Conservation (phyloP, 2,888 invertebrate genomes). For the Synanthedon tipuliformis region DNA sequence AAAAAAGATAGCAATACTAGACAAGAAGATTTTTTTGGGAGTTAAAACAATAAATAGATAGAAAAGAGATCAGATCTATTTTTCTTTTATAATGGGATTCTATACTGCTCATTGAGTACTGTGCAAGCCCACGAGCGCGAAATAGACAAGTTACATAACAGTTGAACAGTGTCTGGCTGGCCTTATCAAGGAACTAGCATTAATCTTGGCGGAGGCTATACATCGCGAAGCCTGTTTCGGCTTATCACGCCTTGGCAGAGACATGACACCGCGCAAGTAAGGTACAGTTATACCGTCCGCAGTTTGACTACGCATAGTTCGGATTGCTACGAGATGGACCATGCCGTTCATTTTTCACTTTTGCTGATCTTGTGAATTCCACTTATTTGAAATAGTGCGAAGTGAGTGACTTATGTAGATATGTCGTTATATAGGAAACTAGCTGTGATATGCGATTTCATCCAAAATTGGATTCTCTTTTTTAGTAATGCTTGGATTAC, state of each 20-base stretch:
- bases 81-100: not conserved
- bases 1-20: too few species aligned
- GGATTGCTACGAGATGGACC: not conserved
- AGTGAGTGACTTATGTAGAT: too few species aligned
- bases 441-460: too few species aligned
- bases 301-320: not conserved
- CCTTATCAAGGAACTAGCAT: constrained; percentile 5
- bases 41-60: too few species aligned
- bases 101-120: not conserved
- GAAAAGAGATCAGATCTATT: too few species aligned
- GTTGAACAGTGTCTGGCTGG: constrained; percentile 1
- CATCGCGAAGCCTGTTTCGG: constrained; percentile 12
- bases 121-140: constrained; percentile 1
- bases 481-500: too few species aligned
- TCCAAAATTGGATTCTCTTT: too few species aligned
- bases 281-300: constrained; percentile 19
- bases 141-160: constrained; percentile 1
- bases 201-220: constrained; percentile 8
- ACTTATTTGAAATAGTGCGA: too few species aligned
- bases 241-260: constrained; percentile 20
- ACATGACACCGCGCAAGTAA: constrained; percentile 17
- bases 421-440: too few species aligned
- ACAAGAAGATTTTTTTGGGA: too few species aligned
- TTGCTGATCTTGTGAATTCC: not conserved
- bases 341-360: not conserved